Conservation (phyloP, 2,888 invertebrate genomes). For the Archaeoteleia sp. region DNA sequence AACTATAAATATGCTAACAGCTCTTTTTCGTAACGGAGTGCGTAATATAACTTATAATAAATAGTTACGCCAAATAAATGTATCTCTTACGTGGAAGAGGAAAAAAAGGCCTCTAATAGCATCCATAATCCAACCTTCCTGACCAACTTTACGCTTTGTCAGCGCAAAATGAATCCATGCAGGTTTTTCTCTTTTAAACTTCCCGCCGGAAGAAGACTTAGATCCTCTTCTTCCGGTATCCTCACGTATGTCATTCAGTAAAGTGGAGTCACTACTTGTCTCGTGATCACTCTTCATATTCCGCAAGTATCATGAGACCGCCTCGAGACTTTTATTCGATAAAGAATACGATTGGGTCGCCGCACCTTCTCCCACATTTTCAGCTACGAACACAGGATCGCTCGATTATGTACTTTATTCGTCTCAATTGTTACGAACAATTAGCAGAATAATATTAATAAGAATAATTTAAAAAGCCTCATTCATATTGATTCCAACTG, state of each 20-base stretch:
- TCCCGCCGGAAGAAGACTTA: conserved; percentile 51
- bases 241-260: conserved; percentile 48
- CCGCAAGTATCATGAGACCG: conserved; percentile 48
- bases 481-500: conserved; percentile 19
- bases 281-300: conserved; percentile 60
- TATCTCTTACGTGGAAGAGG: conserved; percentile 64
- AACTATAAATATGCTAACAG: too few relatives aligned
- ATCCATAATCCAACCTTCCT: conserved; percentile 65
- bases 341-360: conserved; percentile 18
- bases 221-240: conserved; percentile 47
- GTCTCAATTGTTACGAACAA: background rate
- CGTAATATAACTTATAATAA: background rate
- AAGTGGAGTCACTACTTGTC: conserved; percentile 51
- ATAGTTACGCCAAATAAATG: background rate
- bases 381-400: conserved; percentile 34
- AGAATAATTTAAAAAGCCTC: conserved; percentile 5
- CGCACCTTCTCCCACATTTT: conserved; percentile 41
- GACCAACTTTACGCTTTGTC: conserved; percentile 50
- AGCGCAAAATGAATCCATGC: conserved; percentile 55
- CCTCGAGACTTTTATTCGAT: conserved; percentile 41
- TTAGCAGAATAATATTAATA: background rate
- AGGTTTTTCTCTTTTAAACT: conserved; percentile 50
- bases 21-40: too few relatives aligned
- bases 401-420: background rate
- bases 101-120: conserved; percentile 66